Percentiles rank a stretch among this genome's conserved stretches.
Conservation (phyloP, 2,888 invertebrate genomes). For the Luperina nickerlii region DNA sequence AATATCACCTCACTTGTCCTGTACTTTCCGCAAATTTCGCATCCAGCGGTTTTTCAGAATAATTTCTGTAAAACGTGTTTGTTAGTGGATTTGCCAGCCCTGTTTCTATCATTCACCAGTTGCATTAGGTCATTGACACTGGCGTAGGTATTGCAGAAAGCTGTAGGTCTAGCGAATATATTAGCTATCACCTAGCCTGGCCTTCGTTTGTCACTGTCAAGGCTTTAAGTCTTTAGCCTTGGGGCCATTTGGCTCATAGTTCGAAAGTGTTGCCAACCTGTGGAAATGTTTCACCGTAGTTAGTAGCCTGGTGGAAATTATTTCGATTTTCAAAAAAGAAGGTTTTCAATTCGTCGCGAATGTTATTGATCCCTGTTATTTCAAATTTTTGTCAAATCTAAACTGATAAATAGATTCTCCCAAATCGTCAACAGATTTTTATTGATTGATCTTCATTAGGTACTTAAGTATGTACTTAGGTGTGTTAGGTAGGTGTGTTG, state of each 20-base stretch:
- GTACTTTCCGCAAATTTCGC: too few species aligned
- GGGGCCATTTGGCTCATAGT: background rate
- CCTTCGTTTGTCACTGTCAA: constrained; percentile 52
- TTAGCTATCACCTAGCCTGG: constrained; percentile 18
- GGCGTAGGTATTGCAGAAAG: constrained; percentile 20
- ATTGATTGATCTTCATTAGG: background rate
- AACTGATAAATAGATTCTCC: background rate
- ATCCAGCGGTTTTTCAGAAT: background rate
- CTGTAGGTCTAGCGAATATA: constrained; percentile 28
- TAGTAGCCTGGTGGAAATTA: background rate
- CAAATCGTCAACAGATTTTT: background rate
- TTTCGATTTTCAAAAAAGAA: background rate
- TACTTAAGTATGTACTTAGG: background rate
- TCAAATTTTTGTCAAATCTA: background rate
- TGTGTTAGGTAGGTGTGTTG: background rate
- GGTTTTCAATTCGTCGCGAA: background rate
- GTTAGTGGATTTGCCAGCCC: background rate
- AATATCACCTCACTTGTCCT: background rate
- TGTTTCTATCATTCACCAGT: constrained; percentile 21
- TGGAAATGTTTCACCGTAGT: background rate
- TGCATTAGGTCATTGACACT: constrained; percentile 41
- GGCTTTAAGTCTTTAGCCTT: constrained; percentile 22
- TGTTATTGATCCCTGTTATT: background rate
- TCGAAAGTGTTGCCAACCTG: constrained; percentile 1
- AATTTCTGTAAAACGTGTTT: background rate